A percentile compares a stretch with the other conserved stretches of the same genome.
Evolutionary conservation across 2,888 invertebrate genomes (phyloP).

Genomic region (Plutella xylostella): DNA sequence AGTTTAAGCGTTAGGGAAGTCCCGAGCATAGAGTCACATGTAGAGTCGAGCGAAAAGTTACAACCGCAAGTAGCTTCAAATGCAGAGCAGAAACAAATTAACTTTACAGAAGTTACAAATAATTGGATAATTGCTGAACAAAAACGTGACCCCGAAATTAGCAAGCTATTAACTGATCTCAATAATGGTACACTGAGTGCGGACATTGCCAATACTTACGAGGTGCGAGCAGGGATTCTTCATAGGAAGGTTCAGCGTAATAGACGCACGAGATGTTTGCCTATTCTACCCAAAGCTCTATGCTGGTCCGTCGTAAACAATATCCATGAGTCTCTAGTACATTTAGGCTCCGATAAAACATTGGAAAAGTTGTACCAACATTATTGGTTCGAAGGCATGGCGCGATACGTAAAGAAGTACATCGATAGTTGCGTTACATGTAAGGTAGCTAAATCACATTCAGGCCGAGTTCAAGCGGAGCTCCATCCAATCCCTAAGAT

Average conservation of each 20-base stretch:
- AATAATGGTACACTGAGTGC: not conserved
- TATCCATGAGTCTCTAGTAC: conserved; percentile 21
- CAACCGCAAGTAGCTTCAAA: no score
- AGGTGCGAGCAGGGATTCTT: not conserved
- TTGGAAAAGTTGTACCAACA: conserved; percentile 22
- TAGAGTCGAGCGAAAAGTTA: no score
- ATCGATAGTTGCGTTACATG: conserved; percentile 29
- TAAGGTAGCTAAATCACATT: conserved; percentile 23
- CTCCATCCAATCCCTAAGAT: conserved; percentile 29
- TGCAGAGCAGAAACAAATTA: conserved; percentile 9
- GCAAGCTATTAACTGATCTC: not conserved
- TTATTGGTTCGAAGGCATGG: conserved; percentile 29
- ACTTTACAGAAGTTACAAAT: conserved; percentile 2
- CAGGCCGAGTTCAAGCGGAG: conserved; percentile 23
- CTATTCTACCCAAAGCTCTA: conserved; percentile 21
- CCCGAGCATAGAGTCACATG: no score
- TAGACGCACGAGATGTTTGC: no score
- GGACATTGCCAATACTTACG: conserved; percentile 2
- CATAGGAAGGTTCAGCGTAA: conserved; percentile 11
- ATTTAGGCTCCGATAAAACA: conserved; percentile 23
- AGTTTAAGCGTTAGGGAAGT: no score
- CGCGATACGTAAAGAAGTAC: conserved; percentile 26
- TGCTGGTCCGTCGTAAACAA: conserved; percentile 25
- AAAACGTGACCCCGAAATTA: conserved; percentile 4
- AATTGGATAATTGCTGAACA: conserved; percentile 12